Conservation (phyloP, 1,140 invertebrate species). For the Drosophila insularis region DNA sequence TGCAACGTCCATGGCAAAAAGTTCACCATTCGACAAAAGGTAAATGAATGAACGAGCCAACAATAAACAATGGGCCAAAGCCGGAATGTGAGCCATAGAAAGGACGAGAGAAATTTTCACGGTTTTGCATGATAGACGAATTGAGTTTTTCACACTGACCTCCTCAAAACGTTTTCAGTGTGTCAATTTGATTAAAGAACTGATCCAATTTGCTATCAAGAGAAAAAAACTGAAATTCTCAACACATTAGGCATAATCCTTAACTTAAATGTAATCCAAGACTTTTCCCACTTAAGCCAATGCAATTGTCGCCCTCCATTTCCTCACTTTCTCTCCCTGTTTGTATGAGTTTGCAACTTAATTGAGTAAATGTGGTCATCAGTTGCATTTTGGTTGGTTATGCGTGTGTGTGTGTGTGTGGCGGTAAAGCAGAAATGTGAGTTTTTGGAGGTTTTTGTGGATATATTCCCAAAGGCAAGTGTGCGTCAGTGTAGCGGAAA, state of each 20-base stretch:
- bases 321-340: neutral
- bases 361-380: constrained; percentile 67
- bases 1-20: constrained; percentile 39
- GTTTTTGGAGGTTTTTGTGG: neutral
- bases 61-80: neutral
- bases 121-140: neutral
- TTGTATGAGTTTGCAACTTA: constrained; percentile 56
- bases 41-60: neutral
- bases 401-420: constrained; percentile 11
- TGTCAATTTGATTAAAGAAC: no score
- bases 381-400: constrained; percentile 37
- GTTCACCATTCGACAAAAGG: constrained; percentile 23
- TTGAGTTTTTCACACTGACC: neutral
- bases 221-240: constrained; percentile 37
- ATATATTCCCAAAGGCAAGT: constrained; percentile 37
- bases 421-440: neutral
- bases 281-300: neutral
- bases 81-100: neutral
- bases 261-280: neutral
- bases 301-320: neutral
- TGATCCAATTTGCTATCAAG: neutral
- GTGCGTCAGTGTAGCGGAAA: constrained; percentile 51
- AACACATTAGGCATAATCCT: constrained; percentile 57
- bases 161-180: no score
- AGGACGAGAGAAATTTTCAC: no score